Evolutionary conservation across 1,140 invertebrate genomes (phyloP).

Genomic region (Metaphire vulgaris): DNA sequence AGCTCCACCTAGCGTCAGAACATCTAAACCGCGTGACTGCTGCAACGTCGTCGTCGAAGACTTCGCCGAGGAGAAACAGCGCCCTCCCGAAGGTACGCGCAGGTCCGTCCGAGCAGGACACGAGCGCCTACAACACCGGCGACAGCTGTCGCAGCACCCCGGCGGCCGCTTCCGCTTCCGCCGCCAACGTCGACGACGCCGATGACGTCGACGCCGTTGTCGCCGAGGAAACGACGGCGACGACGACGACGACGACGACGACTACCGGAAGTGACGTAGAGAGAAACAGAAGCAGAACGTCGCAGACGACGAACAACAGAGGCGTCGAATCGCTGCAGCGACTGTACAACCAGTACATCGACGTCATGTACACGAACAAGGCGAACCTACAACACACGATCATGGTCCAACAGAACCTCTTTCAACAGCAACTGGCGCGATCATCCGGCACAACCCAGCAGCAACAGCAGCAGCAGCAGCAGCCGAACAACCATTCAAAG

Average conservation of each 20-base stretch:
- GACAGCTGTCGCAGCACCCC: conserved; percentile 67
- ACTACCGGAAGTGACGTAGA: background rate
- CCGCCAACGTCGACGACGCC: conserved; percentile 57
- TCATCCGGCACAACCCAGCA: background rate
- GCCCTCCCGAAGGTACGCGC: background rate
- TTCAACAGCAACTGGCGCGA: conserved; percentile 54
- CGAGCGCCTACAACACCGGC: conserved; percentile 71
- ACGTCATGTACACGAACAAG: conserved; percentile 65
- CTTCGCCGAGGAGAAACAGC: conserved; percentile 25
- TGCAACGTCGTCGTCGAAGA: conserved; percentile 28
- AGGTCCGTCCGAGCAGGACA: conserved; percentile 24
- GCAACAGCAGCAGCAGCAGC: background rate
- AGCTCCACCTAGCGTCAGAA: conserved; percentile 36
- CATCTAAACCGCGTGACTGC: conserved; percentile 18
- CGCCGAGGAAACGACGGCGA: conserved; percentile 33
- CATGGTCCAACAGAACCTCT: conserved; percentile 64
- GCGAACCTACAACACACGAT: conserved; percentile 68
- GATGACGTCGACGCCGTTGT: conserved; percentile 43
- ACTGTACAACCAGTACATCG: conserved; percentile 47
- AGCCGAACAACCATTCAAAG: background rate
- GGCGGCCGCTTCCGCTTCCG: conserved; percentile 49
- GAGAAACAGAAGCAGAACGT: conserved; percentile 48
- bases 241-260: background rate
- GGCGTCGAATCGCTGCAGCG: conserved; percentile 40
- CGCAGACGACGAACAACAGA: conserved; percentile 41